These are phyloP conservation scores for Salvelinus fontinalis DNA, from an alignment of 2,113 vertebrate genomes.

Conservation along the genomic window DNA sequence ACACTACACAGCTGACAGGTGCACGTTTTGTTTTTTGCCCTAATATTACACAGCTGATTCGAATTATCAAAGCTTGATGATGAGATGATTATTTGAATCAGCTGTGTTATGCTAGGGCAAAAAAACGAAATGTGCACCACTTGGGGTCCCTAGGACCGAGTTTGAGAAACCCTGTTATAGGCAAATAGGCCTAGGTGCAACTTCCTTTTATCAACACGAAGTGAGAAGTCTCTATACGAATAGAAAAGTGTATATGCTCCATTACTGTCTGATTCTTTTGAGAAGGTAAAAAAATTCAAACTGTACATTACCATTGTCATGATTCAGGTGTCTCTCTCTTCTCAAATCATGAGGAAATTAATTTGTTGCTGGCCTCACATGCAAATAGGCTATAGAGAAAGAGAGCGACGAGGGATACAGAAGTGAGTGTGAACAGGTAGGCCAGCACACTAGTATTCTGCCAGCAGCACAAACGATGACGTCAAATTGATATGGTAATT, in stretches of 20 bases:
- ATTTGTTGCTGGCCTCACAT: conserved; percentile 39
- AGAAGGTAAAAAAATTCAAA: conserved; percentile 15
- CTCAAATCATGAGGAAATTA: conserved; percentile 54
- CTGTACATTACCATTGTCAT: conserved; percentile 69
- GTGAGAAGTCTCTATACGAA: background rate
- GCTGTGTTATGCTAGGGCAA: no score
- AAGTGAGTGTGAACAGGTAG: conserved; percentile 1
- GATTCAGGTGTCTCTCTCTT: conserved; percentile 18
- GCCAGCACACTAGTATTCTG: no score
- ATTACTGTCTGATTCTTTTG: background rate
- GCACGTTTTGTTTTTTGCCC: no score
- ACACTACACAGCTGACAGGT: no score
- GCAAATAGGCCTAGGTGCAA: background rate
- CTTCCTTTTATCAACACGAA: conserved; percentile 30
- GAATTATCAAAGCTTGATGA: no score
- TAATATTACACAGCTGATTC: no score
- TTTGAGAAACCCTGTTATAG: no score
- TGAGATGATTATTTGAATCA: no score
- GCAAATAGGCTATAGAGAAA: conserved; percentile 46
- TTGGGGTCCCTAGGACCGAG: no score
- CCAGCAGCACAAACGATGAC: no score
- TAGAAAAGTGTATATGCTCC: background rate
- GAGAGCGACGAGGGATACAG: conserved; percentile 14
- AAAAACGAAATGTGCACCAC: no score
- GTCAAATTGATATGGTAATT: no score